Evolutionary conservation across 2,113 vertebrate genomes (phyloP), one percentile per base, ranked within the genome.

Genomic region (Pipra filicauda): DNA sequence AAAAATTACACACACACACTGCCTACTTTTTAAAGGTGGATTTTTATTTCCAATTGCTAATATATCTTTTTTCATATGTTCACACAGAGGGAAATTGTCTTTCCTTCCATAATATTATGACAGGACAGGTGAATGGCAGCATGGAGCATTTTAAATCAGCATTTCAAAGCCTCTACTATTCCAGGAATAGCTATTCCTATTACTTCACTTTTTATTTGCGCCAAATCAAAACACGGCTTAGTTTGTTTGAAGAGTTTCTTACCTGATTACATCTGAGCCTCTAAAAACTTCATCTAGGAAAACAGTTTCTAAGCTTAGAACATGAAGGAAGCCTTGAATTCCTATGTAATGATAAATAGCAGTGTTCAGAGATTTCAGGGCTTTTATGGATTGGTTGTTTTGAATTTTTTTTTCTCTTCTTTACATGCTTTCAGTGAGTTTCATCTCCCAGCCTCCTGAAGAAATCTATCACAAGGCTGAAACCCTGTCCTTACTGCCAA

Each of bases 161-260:
- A 95, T 87, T 96, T 96, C 96, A 96, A 97, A 97, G 96, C 85
- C 73, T 73, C 66, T 88, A 74, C 86, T 96, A 51, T 86, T 95
- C 78, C 84, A 91, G 70, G 78, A 95, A 95, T 87, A 96, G 89
- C 91, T 96, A 72, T 89, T 96, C 78, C 73, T 95, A 78, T 95
- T 92, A 83, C 74, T 79, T 96, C 72, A 55, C 55, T 83, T 85
- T 78, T 96, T 85, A 85, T 86, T 95, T 93, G 90, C 92, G 86
- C 86, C 51, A 96, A 96, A 93, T 96, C 93, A 95, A 94, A 91
- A 92, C 83, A 84, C 1, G 0, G 33, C 76, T 90, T 65, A 86
- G n/a, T 30, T 89, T 96, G 85, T 95, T 95, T 95, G 91, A 95
- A 96, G 91, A 91, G 67, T 96, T 96, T 90, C 78, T 95, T 80